phyloP scores from a whole-genome alignment of 64 coral and sea anemone species.

The Porites australiensis region DNA sequence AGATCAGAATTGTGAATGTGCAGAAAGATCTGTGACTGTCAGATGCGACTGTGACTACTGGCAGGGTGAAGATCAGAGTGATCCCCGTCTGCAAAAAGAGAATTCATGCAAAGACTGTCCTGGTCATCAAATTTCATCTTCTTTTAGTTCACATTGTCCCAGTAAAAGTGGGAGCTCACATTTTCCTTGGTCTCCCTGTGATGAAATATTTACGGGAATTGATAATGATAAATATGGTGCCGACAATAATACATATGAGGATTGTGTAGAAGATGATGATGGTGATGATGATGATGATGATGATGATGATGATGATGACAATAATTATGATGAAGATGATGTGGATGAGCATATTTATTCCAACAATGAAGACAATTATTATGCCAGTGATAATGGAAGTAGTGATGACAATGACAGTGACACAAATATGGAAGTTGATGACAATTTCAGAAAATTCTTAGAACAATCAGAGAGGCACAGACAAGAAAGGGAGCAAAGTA shows the following conservation, averaged over 20 bases:
- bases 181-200: not conserved
- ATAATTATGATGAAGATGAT: not conserved
- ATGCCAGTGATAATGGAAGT: not conserved
- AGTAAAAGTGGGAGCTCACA: not conserved
- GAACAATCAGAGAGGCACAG: constrained; percentile 87
- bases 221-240: not conserved
- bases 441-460: constrained; percentile 83
- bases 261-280: no score
- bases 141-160: not conserved
- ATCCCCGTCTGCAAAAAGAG: not conserved
- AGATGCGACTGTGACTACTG: not conserved
- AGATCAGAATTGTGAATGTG: constrained; percentile 39
- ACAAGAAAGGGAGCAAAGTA: constrained; percentile 82
- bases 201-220: not conserved
- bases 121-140: not conserved
- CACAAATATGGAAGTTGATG: constrained; percentile 77
- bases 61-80: not conserved
- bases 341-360: not conserved
- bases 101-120: constrained; percentile 1
- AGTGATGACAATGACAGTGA: constrained; percentile 55
- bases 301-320: not conserved
- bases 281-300: not conserved
- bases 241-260: not conserved
- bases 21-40: not conserved
- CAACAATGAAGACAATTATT: not conserved